phyloP scores from a whole-genome alignment of 1,140 invertebrate genomes.

The Pseudachorutes palmiensis region DNA sequence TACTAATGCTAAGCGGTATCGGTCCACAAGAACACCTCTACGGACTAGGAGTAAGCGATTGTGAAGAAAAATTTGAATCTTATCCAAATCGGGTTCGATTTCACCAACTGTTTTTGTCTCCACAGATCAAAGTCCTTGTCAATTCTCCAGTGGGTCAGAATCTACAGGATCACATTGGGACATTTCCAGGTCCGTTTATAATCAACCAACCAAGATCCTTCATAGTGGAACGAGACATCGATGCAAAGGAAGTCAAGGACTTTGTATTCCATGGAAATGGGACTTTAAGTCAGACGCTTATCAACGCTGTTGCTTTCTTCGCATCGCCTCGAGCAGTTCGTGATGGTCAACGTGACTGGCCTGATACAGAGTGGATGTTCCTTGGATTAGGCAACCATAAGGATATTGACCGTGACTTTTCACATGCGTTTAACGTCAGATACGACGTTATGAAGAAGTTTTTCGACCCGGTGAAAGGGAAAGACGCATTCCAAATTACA shows the following conservation, averaged over 20 bases:
- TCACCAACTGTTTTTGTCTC: background rate
- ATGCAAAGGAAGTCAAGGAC: constrained; percentile 14
- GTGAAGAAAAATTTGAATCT: constrained; percentile 12
- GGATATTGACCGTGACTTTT: constrained; percentile 20
- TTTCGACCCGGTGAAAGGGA: constrained; percentile 32
- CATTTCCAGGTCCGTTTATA: constrained; percentile 37
- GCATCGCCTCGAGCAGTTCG: constrained; percentile 26
- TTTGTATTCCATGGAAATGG: constrained; percentile 34
- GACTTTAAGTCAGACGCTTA: constrained; percentile 29
- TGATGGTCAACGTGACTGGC: constrained; percentile 32
- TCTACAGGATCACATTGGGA: constrained; percentile 38
- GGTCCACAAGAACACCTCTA: constrained; percentile 31
- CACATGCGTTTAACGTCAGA: constrained; percentile 34
- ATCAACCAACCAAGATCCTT: constrained; percentile 30
- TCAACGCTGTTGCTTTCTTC: constrained; percentile 37
- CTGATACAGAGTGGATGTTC: constrained; percentile 38
- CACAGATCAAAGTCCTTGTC: constrained; percentile 30
- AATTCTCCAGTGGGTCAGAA: constrained; percentile 36
- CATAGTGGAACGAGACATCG: constrained; percentile 30
- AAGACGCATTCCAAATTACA: constrained; percentile 37
- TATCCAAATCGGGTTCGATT: background rate
- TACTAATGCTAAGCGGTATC: constrained; percentile 34
- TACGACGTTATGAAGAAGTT: constrained; percentile 35
- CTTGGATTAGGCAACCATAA: constrained; percentile 26
- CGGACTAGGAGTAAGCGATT: constrained; percentile 24